Evolutionary conservation across 2,113 vertebrate genomes (phyloP).

Genomic region (Numida meleagris): DNA sequence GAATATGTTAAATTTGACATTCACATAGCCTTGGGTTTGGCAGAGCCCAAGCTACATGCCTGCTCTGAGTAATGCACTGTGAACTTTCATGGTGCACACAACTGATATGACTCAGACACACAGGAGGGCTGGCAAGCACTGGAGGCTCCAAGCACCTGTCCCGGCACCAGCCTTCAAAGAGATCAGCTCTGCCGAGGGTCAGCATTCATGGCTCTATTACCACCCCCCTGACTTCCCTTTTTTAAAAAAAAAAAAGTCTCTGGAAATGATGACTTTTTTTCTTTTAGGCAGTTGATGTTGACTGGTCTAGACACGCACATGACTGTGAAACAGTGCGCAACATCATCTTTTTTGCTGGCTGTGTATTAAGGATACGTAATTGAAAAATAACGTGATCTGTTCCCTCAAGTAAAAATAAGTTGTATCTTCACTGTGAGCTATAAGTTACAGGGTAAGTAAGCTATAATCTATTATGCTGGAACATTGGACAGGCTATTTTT

Average conservation of each 20-base stretch:
- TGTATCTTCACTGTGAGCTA: neutral
- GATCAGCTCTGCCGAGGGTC: neutral
- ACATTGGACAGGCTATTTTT: neutral
- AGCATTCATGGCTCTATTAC: neutral
- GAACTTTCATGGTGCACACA: slow-evolving; percentile 35
- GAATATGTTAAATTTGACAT: slow-evolving; percentile 44
- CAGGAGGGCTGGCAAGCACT: neutral
- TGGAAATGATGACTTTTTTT: slow-evolving; percentile 19
- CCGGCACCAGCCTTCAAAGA: neutral
- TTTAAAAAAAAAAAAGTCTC: neutral
- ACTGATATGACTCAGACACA: slow-evolving; percentile 46
- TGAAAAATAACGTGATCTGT: neutral
- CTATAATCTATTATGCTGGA: neutral
- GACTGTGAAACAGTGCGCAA: neutral
- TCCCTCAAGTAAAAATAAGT: neutral
- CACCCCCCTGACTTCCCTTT: neutral
- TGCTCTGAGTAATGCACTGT: slow-evolving; percentile 52
- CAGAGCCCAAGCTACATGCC: neutral
- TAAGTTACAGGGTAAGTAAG: neutral
- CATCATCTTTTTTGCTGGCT: neutral
- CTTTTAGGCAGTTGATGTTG: neutral
- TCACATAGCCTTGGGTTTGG: neutral
- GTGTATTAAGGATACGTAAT: neutral
- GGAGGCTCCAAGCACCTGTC: neutral
- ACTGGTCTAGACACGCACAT: neutral